A percentile compares a stretch with the other conserved stretches of the same genome.
Evolutionary conservation across 1,140 invertebrate species (phyloP).

Genomic region (Euborellia annulipes): DNA sequence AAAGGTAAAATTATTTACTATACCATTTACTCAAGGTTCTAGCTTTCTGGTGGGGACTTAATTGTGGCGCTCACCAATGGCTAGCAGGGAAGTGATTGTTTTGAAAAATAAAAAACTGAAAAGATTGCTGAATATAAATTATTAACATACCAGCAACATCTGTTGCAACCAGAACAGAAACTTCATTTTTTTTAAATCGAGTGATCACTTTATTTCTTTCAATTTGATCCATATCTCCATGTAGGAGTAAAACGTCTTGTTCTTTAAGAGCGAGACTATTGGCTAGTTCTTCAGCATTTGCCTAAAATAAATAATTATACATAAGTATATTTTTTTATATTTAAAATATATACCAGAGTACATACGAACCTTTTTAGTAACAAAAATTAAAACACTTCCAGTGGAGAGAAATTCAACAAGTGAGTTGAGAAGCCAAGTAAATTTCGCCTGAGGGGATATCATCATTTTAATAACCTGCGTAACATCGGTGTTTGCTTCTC

Average conservation of each 20-base stretch:
- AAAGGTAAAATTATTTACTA: too few species aligned
- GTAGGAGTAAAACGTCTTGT: slow-evolving; percentile 73
- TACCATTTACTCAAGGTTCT: too few species aligned
- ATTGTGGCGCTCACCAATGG: too few species aligned
- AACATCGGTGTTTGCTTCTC: slow-evolving; percentile 91
- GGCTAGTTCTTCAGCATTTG: slow-evolving; percentile 81
- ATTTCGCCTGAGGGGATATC: slow-evolving; percentile 68
- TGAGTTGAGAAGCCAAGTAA: slow-evolving; percentile 74
- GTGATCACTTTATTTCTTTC: slow-evolving; percentile 95
- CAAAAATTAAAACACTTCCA: slow-evolving; percentile 92
- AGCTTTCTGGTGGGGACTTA: too few species aligned
- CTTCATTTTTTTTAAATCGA: slow-evolving; percentile 85
- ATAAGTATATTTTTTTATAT: background rate
- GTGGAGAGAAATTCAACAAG: slow-evolving; percentile 77
- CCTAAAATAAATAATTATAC: slow-evolving; percentile 23
- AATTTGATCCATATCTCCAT: slow-evolving; percentile 97
- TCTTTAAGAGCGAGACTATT: slow-evolving; percentile 83
- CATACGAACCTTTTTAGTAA: slow-evolving; percentile 78
- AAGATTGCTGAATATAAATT: too few species aligned
- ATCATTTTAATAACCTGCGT: slow-evolving; percentile 77
- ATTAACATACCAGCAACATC: slow-evolving; percentile 88
- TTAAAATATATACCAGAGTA: too few species aligned
- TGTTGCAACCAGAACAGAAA: slow-evolving; percentile 83
- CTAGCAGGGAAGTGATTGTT: too few species aligned
- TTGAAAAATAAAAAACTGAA: too few species aligned